Base-by-base conservation (phyloP, 2,113 vertebrate genomes). In the Aldabrachelys gigantea region DNA sequence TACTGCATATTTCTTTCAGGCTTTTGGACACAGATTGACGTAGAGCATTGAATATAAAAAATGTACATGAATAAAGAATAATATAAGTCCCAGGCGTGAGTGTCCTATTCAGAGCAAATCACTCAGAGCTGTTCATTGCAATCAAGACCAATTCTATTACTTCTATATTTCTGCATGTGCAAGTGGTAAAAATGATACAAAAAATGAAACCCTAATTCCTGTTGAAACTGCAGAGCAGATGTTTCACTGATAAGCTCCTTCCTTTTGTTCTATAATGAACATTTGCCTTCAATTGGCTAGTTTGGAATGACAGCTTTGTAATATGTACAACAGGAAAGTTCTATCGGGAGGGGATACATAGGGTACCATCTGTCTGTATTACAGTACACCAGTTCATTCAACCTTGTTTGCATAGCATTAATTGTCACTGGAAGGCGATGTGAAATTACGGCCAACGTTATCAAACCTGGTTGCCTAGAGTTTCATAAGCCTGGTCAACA, bases 351-450 rank as follows among this genome's bases (percentile, higher is more conserved):
- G 69, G 94, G 80, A 75, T 92, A 95, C 95, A 96, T 44, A 86
- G 79, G 91, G 94, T 65, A 80, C 95, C 97, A 85, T 49, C 44
- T 11, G 22, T 88, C 94, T 76, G 50, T 1, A 52, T 44, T 44
- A 88, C 44, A 93, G 87, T 69, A 94, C 94, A 47, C 91, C 95
- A 94, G 87, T 78, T 81, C 69, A 95, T 97, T 98, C 98, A 89
- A 97, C 98, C 98, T 98, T 80, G 69, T 97, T 97, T 94, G 91
- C 98, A 96, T 75, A 97, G 96, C 98, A 97, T 97, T 96, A 96
- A 95, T 90, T 91, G 88, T 1, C 88, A 24, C 6, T 3, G 87
- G 84, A 13, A 82, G 82, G 16, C 17, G 13, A 2, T 12, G 24
- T n/a, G 16, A 29, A 57, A 38, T 11, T 52, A 50, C 25, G 85